Evolutionary conservation across 2,797 vertebrate species (phyloP).

Genomic region (Picus viridis): DNA sequence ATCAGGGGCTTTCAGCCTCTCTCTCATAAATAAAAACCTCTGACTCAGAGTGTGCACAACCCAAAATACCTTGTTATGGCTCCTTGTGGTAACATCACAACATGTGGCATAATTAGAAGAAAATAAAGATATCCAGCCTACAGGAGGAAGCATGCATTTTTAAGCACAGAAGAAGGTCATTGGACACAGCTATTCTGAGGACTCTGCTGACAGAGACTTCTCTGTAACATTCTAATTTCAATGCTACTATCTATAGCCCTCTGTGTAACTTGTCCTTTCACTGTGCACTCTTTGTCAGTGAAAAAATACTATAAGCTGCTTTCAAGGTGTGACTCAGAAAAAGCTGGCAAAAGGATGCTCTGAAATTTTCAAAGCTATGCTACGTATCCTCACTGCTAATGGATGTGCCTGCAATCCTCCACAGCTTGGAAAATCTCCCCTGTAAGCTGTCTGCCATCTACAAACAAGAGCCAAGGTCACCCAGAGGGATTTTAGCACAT

Average conservation of each 20-base stretch:
- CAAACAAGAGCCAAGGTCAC: background rate
- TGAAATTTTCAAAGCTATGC: conserved; percentile 19
- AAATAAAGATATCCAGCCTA: conserved; percentile 38
- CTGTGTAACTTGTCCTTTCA: conserved; percentile 70
- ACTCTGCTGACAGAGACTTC: conserved; percentile 70
- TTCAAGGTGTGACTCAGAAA: conserved; percentile 61
- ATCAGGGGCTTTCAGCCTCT: background rate
- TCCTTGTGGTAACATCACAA: background rate
- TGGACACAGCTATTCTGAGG: background rate
- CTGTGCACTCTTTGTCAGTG: conserved; percentile 41
- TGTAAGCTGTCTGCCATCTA: background rate
- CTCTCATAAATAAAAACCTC: background rate
- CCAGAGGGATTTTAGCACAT: background rate
- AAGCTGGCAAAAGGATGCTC: background rate
- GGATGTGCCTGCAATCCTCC: background rate
- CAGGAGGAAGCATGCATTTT: conserved; percentile 23
- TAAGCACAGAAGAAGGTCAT: conserved; percentile 54
- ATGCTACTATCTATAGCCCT: conserved; percentile 69
- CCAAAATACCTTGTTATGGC: background rate
- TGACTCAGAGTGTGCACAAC: background rate
- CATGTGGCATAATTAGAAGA: background rate
- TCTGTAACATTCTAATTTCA: conserved; percentile 67
- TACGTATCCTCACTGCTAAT: background rate
- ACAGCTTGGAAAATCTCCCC: background rate
- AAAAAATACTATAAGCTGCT: conserved; percentile 47